phyloP scores from a whole-genome alignment of 1,140 invertebrate species.

The Probaryconus sp. region DNA sequence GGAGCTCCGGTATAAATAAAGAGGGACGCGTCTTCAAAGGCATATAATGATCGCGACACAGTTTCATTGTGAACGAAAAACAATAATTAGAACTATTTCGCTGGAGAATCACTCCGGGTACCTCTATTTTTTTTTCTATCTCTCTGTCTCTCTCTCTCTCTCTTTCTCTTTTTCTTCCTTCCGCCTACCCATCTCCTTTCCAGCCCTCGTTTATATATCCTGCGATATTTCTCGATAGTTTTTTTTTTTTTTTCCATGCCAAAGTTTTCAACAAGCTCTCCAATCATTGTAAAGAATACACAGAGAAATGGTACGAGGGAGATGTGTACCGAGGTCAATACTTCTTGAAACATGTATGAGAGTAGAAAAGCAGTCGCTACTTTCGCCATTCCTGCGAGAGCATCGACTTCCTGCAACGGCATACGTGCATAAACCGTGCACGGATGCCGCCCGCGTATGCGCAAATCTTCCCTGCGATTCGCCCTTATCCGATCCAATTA shows the following conservation, averaged over 20 bases:
- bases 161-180: no score
- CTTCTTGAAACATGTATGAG: conserved; percentile 52
- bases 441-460: conserved; percentile 3
- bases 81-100: no score
- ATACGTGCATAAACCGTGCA: conserved; percentile 33
- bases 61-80: no score
- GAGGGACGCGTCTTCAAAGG: no score
- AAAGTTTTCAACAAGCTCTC: conserved; percentile 36
- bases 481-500: conserved; percentile 66
- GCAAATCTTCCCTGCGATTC: conserved; percentile 14
- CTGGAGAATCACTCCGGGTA: no score
- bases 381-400: conserved; percentile 17
- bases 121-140: no score
- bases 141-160: no score
- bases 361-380: conserved; percentile 22
- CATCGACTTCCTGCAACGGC: conserved; percentile 28
- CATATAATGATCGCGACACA: no score
- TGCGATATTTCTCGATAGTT: neutral
- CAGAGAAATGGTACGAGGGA: conserved; percentile 5
- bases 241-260: conserved; percentile 28
- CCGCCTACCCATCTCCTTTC: no score
- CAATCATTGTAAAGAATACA: conserved; percentile 51
- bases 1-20: no score
- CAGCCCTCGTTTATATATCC: no score
- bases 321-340: conserved; percentile 45